Base-by-base conservation (phyloP, 2,888 invertebrate species). In the Apotomis capreana region DNA sequence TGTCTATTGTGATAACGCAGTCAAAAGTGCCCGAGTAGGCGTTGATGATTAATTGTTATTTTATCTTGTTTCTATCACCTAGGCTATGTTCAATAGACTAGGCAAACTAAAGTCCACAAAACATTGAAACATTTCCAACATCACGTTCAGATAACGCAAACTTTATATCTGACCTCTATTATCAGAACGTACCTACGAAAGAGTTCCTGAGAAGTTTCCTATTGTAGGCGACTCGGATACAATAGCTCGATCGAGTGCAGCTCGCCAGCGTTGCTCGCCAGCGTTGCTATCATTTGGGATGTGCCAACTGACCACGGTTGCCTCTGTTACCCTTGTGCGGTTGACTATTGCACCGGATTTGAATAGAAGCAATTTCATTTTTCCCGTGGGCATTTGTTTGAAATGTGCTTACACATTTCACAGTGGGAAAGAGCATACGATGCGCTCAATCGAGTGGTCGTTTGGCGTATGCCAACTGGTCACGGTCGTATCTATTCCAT, bases 171-270 rank as follows among this genome's bases (percentile, higher is more conserved):
- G 68, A 62, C 71, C 71, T 68, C 62, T 68, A 72, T 72, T 63
- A 68, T 68, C 68, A 63, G 65, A 57, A 61, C 64, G 58, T 58
- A 61, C 64, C 52, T 58, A 59, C 58, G 72, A 62, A 71, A 71
- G 68, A 68, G 72, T 72, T 72, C 68, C 57, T 58, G 58, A 72
- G 72, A 68, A 72, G 72, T 72, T 72, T 63, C 52, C 72, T 68
- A 72, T 68, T 72, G 72, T 68, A 62, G 58, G 52, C 58, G 44
- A 58, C 58, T 58, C 52, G 72, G 37, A 68, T 68, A 72, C 72
- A 72, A 72, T 63, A 58, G 72, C 52, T 15, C 59, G 52, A 72
- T 72, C 63, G 72, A 72, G 63, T 72, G 72, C 68, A 72, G 62
- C 62, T 58, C 68, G 71, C 62, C 67, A 68, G n/a, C 13, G 40